Evolutionary conservation across 1,140 invertebrate genomes (phyloP).

Genomic region (Venturia canescens): DNA sequence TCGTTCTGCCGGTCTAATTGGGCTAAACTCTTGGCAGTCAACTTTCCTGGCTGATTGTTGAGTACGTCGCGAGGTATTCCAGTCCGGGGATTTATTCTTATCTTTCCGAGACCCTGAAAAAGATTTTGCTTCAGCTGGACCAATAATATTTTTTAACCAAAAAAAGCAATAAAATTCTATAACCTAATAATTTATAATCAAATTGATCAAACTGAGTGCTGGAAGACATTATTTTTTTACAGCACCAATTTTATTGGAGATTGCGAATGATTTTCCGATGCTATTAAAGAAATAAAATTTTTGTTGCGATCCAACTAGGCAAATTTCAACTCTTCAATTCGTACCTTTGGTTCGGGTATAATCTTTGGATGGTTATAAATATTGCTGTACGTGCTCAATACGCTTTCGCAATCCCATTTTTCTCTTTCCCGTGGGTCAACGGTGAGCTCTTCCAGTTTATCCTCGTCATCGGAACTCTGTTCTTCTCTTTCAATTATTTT

Average conservation of each 20-base stretch:
- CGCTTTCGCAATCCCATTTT: conserved; percentile 96
- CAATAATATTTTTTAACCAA: not conserved
- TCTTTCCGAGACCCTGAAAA: conserved; percentile 78
- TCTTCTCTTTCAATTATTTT: conserved; percentile 63
- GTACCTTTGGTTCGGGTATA: conserved; percentile 87
- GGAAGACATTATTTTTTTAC: no score
- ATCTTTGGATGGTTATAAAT: conserved; percentile 94
- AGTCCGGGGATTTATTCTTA: conserved; percentile 84
- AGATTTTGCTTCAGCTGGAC: not conserved
- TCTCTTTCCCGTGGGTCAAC: conserved; percentile 79
- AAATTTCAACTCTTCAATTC: not conserved
- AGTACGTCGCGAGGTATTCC: conserved; percentile 85
- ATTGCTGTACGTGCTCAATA: conserved; percentile 93
- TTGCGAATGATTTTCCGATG: no score
- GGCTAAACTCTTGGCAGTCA: conserved; percentile 84
- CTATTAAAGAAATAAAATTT: no score
- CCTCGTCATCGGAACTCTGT: conserved; percentile 77
- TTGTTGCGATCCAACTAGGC: conserved; percentile 40
- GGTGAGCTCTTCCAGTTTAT: conserved; percentile 80
- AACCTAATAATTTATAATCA: no score
- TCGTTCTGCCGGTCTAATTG: conserved; percentile 80
- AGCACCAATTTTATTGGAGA: no score
- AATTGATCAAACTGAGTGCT: no score
- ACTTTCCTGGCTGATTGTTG: conserved; percentile 75
- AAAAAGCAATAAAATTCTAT: no score